Conservation (phyloP, 1,140 invertebrate genomes). For the Cyphomyrmex costatus region DNA sequence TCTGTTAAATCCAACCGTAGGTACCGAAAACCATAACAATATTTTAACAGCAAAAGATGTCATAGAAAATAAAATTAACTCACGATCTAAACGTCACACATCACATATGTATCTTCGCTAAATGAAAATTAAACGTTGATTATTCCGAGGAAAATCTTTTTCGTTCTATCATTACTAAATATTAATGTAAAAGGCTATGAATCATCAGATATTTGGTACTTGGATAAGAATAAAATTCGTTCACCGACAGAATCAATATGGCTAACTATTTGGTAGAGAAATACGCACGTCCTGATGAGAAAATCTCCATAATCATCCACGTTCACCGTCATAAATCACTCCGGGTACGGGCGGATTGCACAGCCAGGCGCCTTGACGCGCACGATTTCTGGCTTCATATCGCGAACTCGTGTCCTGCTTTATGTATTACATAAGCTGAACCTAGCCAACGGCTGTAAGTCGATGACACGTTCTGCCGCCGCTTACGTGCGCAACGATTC, state of each 20-base stretch:
- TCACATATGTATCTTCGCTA: background rate
- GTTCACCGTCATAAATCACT: constrained; percentile 49
- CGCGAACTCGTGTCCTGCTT: constrained; percentile 53
- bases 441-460: constrained; percentile 32
- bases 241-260: background rate
- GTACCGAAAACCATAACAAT: constrained; percentile 1
- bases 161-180: constrained; percentile 19
- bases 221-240: constrained; percentile 15
- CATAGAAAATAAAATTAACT: background rate
- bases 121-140: background rate
- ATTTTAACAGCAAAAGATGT: background rate
- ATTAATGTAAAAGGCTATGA: background rate
- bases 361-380: constrained; percentile 21
- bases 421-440: constrained; percentile 59
- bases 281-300: constrained; percentile 23
- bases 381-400: constrained; percentile 60
- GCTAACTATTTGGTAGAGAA: constrained; percentile 31
- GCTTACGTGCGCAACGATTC: constrained; percentile 51
- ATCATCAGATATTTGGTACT: constrained; percentile 8
- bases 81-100: background rate
- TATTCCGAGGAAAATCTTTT: constrained; percentile 2
- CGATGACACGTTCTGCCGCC: constrained; percentile 43
- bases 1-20: background rate
- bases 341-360: background rate
- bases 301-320: constrained; percentile 48